Percentiles rank a stretch among this genome's conserved stretches.
Conservation (phyloP, 2,888 invertebrate genomes). For the Drosophila lutescens region DNA sequence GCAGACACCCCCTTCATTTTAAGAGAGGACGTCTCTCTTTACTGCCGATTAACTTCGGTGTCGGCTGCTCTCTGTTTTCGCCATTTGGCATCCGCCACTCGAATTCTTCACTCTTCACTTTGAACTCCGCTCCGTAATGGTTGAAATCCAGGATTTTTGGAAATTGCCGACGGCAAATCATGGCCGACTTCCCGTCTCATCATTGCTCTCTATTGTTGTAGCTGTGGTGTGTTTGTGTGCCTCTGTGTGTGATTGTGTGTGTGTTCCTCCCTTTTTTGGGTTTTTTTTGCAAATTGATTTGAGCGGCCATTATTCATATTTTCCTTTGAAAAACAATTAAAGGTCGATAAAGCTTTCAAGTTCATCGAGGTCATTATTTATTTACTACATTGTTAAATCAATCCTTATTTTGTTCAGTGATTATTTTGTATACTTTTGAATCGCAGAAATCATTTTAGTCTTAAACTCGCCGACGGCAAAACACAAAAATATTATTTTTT, state of each 20-base stretch:
- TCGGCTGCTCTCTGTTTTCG: constrained; percentile 21
- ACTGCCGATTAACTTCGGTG: background rate
- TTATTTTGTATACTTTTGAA: background rate
- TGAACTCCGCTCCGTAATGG: constrained; percentile 64
- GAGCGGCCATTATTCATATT: constrained; percentile 84
- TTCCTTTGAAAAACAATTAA: constrained; percentile 49
- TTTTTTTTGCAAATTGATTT: constrained; percentile 73
- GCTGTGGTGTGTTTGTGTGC: constrained; percentile 13
- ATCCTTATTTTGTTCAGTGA: background rate
- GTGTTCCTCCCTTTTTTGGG: constrained; percentile 51
- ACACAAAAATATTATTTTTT: background rate
- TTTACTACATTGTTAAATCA: background rate
- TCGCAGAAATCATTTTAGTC: too few species aligned
- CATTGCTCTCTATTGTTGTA: constrained; percentile 50
- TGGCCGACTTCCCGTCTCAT: constrained; percentile 53
- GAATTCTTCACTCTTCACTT: constrained; percentile 54
- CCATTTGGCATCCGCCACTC: constrained; percentile 66
- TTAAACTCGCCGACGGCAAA: constrained; percentile 49
- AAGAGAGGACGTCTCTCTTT: background rate
- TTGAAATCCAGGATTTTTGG: constrained; percentile 45
- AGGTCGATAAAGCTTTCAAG: constrained; percentile 1
- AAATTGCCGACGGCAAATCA: constrained; percentile 71
- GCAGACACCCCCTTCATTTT: constrained; percentile 22
- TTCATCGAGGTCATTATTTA: background rate
- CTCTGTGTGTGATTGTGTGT: constrained; percentile 32